Conservation (phyloP, 2,113 vertebrate species). For the Bagarius yarrelli region DNA sequence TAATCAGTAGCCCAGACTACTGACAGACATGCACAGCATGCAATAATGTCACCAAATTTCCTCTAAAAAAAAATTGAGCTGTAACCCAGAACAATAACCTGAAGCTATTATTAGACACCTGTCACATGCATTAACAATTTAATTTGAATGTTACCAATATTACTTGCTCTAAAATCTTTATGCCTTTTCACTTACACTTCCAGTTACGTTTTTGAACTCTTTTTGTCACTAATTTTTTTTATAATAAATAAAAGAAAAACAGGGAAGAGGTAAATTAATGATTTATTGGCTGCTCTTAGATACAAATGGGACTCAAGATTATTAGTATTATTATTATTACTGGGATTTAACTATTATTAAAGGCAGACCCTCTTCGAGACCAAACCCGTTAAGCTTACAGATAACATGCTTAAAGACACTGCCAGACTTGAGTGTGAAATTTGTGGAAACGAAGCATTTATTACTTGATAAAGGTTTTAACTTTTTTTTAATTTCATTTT, state of each 20-base stretch:
- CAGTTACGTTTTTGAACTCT: background rate
- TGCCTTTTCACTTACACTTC: background rate
- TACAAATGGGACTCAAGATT: background rate
- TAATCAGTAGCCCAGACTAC: conserved; percentile 39
- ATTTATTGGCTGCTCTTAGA: background rate
- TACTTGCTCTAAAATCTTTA: background rate
- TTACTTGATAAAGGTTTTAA: background rate
- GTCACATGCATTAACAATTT: background rate
- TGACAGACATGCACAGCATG: conserved; percentile 40
- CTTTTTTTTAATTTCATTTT: background rate
- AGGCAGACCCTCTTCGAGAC: background rate
- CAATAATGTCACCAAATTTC: conserved; percentile 37
- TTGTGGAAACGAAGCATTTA: too few relatives aligned
- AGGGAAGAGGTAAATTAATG: background rate
- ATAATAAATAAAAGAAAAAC: too few relatives aligned
- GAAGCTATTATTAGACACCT: conserved; percentile 8
- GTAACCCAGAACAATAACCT: conserved; percentile 3
- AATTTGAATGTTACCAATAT: background rate
- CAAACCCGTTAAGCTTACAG: background rate
- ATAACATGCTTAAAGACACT: background rate
- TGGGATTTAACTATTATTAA: too few relatives aligned
- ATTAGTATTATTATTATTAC: too few relatives aligned
- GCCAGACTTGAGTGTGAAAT: background rate
- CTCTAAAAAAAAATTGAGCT: background rate
- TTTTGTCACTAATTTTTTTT: too few relatives aligned